These are phyloP conservation scores for Zophobas atratus DNA, from an alignment of 1,140 invertebrate genomes.

Conservation along the genomic window DNA sequence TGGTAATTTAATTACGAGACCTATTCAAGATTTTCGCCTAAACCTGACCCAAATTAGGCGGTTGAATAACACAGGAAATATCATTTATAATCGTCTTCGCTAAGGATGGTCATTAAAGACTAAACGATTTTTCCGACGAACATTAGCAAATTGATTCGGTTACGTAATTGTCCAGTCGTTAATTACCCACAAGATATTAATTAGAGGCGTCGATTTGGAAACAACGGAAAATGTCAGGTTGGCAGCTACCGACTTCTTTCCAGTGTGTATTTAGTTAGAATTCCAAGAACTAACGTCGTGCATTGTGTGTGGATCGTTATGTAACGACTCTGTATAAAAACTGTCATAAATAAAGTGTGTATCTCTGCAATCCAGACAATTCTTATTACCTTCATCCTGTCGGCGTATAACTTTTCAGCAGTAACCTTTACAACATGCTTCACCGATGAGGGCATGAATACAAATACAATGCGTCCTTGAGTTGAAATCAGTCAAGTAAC, in stretches of 20 bases:
- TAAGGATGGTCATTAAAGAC: conserved; percentile 4
- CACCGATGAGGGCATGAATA: conserved; percentile 37
- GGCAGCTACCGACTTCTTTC: too few relatives aligned
- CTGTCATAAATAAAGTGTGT: conserved; percentile 21
- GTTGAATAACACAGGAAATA: conserved; percentile 34
- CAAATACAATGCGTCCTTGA: conserved; percentile 44
- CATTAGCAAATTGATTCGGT: conserved; percentile 2
- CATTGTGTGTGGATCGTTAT: conserved; percentile 4
- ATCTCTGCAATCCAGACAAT: conserved; percentile 25
- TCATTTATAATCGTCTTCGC: conserved; percentile 7
- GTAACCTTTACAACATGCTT: conserved; percentile 41
- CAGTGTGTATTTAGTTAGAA: too few relatives aligned
- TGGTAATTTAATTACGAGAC: conserved; percentile 23
- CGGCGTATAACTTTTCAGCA: conserved; percentile 44
- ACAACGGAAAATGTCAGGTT: too few relatives aligned
- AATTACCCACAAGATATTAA: conserved; percentile 9
- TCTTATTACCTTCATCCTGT: conserved; percentile 26
- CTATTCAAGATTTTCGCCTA: neutral
- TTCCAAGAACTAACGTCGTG: neutral
- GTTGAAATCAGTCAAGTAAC: conserved; percentile 31
- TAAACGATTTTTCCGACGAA: conserved; percentile 2
- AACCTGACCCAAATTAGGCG: conserved; percentile 4
- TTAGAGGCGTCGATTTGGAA: neutral
- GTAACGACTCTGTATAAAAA: conserved; percentile 7
- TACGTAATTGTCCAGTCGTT: neutral